phyloP scores from a whole-genome alignment of 37 sponge, comb jelly and placozoan genomes.

The Hormiphora californensis region DNA sequence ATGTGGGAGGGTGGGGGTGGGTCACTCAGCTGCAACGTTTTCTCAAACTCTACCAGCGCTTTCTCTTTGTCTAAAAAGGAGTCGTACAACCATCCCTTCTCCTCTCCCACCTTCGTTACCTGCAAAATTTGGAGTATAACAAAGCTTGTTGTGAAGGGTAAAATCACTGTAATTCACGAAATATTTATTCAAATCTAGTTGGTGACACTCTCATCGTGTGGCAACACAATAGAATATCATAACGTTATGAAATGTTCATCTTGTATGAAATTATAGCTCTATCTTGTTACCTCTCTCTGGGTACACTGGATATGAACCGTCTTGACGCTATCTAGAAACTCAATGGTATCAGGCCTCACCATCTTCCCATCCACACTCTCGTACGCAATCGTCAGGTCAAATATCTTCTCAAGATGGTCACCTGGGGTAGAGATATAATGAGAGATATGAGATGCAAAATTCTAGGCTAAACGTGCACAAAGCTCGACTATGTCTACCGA shows the following conservation, averaged over 20 bases:
- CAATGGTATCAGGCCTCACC: constrained; percentile 4
- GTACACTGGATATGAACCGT: constrained; percentile 17
- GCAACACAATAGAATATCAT: no score
- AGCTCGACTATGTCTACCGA: no score
- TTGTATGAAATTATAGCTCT: not conserved
- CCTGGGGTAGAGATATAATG: not conserved
- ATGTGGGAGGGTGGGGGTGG: no score
- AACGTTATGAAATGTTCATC: no score
- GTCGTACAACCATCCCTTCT: constrained; percentile 28
- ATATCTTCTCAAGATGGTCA: constrained; percentile 50
- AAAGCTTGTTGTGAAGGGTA: no score
- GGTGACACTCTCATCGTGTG: no score
- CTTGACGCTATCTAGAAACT: not conserved
- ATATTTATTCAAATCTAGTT: no score
- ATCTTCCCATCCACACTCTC: not conserved
- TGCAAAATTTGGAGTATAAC: not conserved
- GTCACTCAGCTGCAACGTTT: no score
- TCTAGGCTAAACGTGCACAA: no score
- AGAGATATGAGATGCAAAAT: no score
- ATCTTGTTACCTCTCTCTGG: not conserved
- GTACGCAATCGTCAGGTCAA: constrained; percentile 45
- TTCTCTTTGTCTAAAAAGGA: not conserved
- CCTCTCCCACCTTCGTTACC: not conserved
- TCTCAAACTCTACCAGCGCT: constrained; percentile 10
- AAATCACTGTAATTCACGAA: no score